phyloP scores from a whole-genome alignment of 2,888 invertebrate species.

The Rhagonycha fulva region DNA sequence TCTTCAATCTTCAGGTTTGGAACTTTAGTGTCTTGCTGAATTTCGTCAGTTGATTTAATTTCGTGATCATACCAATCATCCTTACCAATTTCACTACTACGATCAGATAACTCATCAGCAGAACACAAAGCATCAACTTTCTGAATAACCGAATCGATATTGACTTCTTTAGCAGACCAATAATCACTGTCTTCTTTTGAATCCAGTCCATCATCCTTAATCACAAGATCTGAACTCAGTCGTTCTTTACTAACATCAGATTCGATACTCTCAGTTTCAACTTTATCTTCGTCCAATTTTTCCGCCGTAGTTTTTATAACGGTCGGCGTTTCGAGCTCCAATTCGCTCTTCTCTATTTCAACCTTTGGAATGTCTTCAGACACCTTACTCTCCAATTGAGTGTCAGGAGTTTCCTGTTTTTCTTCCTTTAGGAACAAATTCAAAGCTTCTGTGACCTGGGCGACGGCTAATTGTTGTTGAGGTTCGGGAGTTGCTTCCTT shows the following conservation, averaged over 20 bases:
- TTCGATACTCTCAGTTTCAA: conserved; percentile 48
- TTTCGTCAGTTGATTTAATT: conserved; percentile 14
- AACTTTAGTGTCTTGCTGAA: background rate
- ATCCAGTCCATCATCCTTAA: conserved; percentile 56
- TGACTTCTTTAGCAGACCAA: conserved; percentile 79
- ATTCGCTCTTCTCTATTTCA: conserved; percentile 28
- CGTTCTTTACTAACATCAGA: conserved; percentile 51
- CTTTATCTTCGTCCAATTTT: conserved; percentile 49
- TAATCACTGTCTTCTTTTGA: conserved; percentile 72
- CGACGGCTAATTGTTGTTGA: conserved; percentile 39
- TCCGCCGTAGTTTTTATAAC: conserved; percentile 48
- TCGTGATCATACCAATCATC: conserved; percentile 40
- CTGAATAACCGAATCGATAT: conserved; percentile 81
- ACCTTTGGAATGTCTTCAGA: conserved; percentile 5
- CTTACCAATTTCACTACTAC: conserved; percentile 48
- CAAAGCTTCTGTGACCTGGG: conserved; percentile 49
- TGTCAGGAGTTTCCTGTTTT: conserved; percentile 30
- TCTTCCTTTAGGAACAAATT: conserved; percentile 45
- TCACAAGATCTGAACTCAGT: conserved; percentile 47
- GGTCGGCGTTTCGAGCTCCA: conserved; percentile 38
- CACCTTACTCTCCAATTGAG: conserved; percentile 35
- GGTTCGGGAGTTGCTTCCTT: conserved; percentile 5
- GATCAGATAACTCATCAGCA: conserved; percentile 54
- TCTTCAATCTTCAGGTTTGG: conserved; percentile 29
- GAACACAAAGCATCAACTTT: conserved; percentile 72